A percentile compares a stretch with the other conserved stretches of the same genome.
Conservation (phyloP, 2,888 invertebrate species). For the Ptychoptera albimana region DNA sequence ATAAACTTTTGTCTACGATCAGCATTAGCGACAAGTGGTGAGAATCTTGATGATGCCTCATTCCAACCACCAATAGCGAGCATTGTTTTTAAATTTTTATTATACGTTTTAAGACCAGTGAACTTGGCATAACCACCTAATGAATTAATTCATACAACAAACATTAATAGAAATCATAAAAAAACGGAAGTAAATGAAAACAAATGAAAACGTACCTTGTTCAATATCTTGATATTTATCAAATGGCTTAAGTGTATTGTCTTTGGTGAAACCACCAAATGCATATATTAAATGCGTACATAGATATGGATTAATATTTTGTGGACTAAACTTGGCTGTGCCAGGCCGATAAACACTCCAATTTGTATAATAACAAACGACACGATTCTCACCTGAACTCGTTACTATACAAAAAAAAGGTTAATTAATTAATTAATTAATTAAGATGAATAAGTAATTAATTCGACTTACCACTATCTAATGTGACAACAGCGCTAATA, state of each 20-base stretch:
- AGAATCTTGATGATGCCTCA: slow-evolving; percentile 75
- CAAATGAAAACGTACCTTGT: slow-evolving; percentile 48
- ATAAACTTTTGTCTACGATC: slow-evolving; percentile 66
- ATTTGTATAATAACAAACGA: slow-evolving; percentile 87
- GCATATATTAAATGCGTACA: slow-evolving; percentile 89
- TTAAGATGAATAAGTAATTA: not conserved
- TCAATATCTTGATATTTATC: slow-evolving; percentile 93
- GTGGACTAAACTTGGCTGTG: slow-evolving; percentile 78
- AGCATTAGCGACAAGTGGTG: slow-evolving; percentile 68
- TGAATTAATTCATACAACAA: slow-evolving; percentile 4
- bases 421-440: slow-evolving; percentile 1
- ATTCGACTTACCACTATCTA: too few species aligned
- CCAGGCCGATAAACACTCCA: slow-evolving; percentile 88
- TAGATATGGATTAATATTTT: slow-evolving; percentile 87
- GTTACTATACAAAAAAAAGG: slow-evolving; percentile 23
- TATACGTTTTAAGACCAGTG: slow-evolving; percentile 82
- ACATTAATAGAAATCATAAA: too few species aligned
- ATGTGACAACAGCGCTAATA: too few species aligned
- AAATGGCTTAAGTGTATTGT: slow-evolving; percentile 79
- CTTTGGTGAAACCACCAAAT: slow-evolving; percentile 83
- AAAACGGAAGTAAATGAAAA: too few species aligned
- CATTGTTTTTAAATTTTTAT: slow-evolving; percentile 78
- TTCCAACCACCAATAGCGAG: slow-evolving; percentile 90
- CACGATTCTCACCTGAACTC: slow-evolving; percentile 41
- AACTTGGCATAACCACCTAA: slow-evolving; percentile 88